phyloP scores from a whole-genome alignment of 2,113 vertebrate genomes.

The Panthera uncia region DNA sequence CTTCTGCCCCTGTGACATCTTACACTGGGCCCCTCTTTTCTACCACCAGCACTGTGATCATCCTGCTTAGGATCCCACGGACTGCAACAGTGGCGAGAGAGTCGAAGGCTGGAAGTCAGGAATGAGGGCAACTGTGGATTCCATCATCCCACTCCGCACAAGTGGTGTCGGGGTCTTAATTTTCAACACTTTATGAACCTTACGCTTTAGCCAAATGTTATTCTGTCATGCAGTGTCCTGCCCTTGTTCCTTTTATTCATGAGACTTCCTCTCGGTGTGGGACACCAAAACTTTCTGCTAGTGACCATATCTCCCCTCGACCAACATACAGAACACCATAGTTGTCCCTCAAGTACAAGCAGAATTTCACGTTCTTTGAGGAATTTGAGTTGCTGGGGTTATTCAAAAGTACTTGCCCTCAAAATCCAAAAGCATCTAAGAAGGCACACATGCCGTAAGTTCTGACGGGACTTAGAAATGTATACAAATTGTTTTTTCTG shows the following conservation, averaged over 20 bases:
- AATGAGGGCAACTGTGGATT: not conserved
- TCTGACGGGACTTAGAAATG: not conserved
- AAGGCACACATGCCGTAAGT: not conserved
- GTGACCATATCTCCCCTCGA: not conserved
- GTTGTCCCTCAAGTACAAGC: not conserved
- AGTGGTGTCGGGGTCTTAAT: not conserved
- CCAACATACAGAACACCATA: not conserved
- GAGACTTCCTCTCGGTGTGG: not conserved
- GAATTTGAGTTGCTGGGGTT: not conserved
- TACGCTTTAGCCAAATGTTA: not conserved
- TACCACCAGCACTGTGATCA: not conserved
- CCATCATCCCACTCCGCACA: too few species aligned
- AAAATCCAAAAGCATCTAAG: not conserved
- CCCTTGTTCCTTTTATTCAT: not conserved
- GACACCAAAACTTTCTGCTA: not conserved
- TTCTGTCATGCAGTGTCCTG: not conserved
- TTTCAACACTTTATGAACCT: not conserved
- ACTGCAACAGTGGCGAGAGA: not conserved
- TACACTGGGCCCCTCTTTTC: not conserved
- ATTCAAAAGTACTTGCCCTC: not conserved
- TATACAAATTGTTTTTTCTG: not conserved
- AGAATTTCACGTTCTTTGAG: not conserved
- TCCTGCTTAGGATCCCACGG: not conserved
- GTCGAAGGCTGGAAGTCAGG: not conserved
- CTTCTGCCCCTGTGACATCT: not conserved